Base-by-base conservation (phyloP, 2,888 invertebrate species). In the Branchipolynoe longqiensis region DNA sequence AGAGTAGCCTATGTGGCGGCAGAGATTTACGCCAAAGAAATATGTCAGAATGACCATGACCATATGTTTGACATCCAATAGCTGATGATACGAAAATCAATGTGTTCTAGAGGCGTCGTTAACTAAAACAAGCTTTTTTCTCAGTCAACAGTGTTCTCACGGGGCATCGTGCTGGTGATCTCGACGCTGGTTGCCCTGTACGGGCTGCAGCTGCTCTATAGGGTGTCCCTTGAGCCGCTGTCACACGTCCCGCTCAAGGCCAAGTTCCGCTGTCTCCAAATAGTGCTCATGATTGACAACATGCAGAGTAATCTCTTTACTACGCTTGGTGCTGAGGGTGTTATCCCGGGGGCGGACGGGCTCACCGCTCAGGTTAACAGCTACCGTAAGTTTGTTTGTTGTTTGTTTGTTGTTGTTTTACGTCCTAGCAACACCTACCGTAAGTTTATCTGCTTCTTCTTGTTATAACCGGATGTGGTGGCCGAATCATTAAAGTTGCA, bases 251-350 rank as follows among this genome's bases (percentile, higher is more conserved):
- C 40, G 22, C 54, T 83, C 0, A 40, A 6, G n/a, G 25, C 83
- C 40, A 83, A 83, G 64, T 83, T 83, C 58, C 14, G 25, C 22
- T 62, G 62, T 28, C 36, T 83, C 18, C 83, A 83, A 31, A 38
- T 83, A 1, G 64, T 83, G 0, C 83, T 83, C 28, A 22, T 83
- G 28, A 40, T 83, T 1, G 64, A 64, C 83, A 83, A 83, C 36
- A n/a, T 83, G 8, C 83, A 83, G 33, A 83, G 58, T 22, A 64
- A 25, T 31, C 28, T 83, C 1, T n/a, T 83, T 0, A 25, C 25
- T 18, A 38, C 31, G 25, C 64, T 83, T 6, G 62, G 31, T 1
- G 22, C 83, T 40, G 1, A 38, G 2, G 83, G 33, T 14, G 64
- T 83, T 12, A 59, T 83, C 8, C 82, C 82, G 14, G 1, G 25